Evolutionary conservation across 2,888 invertebrate genomes (phyloP), one percentile per base, ranked within the genome.

Genomic region (Salticus scenicus): DNA sequence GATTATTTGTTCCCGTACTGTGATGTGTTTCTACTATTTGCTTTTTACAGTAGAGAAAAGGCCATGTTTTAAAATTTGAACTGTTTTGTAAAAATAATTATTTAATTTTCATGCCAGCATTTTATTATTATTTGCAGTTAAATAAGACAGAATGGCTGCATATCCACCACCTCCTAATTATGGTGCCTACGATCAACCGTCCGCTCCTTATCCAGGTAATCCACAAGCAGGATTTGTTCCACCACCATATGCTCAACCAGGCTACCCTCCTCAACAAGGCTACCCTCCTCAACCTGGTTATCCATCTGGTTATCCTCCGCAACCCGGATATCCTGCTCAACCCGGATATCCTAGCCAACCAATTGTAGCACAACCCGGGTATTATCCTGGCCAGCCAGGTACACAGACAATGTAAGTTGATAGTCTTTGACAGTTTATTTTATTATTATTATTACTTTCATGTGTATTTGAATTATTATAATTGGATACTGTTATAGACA

Each of bases 391-490:
- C 0, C 81, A 81, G 28, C 81, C 72, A 12, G 10, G 37, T 20
- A 73, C 80, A 0, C 81, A 81, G 24, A 81, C 81, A 17, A 74
- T 81, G 81, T 81, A 28, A 81, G 81, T 80, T 24, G 37, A 7
- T 37, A 7, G 4, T 37, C 4, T 37, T 37, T 37, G 10, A 37
- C 7, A 37, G 37, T 37, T 37, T 10, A 37, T 37, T 37, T 37
- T 37, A 37, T 37, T 4, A 37, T n/a, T n/a, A n/a, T n/a, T n/a
- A n/a, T n/a, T n/a, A n/a, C n/a, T n/a, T n/a, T n/a, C n/a, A n/a
- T n/a, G n/a, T n/a, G n/a, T n/a, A n/a, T n/a, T n/a, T n/a, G n/a
- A n/a, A n/a, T n/a, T n/a, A n/a, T n/a, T n/a, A n/a, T n/a, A n/a
- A n/a, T n/a, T n/a, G n/a, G n/a, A n/a, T n/a, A n/a, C n/a, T n/a